These are phyloP conservation scores for Drosophila fungiperda DNA, from an alignment of 2,888 invertebrate species.

Conservation along the genomic window DNA sequence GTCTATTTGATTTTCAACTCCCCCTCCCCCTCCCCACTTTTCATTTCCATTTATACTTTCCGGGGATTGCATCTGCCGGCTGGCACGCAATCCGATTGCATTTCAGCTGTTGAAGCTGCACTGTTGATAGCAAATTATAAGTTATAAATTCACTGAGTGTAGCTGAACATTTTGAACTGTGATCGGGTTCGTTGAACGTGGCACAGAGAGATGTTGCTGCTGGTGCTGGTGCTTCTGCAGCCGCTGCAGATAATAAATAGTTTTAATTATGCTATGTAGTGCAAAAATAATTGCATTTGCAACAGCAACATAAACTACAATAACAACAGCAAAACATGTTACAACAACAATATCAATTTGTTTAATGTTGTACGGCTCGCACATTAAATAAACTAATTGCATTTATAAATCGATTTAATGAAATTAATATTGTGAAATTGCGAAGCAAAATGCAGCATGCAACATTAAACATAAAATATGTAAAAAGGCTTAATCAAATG, in stretches of 20 bases:
- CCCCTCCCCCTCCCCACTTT: background rate
- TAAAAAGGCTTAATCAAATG: conserved; percentile 26
- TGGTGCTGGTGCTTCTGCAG: background rate
- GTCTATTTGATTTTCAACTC: conserved; percentile 11
- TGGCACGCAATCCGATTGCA: conserved; percentile 29
- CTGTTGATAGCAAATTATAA: conserved; percentile 37
- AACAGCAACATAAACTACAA: conserved; percentile 11
- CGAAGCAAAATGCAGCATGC: conserved; percentile 32
- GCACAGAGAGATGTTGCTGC: conserved; percentile 11
- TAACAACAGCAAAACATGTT: background rate
- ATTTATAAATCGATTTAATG: conserved; percentile 72
- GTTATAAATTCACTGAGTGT: conserved; percentile 18
- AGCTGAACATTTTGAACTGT: conserved; percentile 25
- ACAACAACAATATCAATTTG: conserved; percentile 18
- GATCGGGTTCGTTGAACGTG: conserved; percentile 56
- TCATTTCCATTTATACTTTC: background rate
- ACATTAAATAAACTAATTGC: conserved; percentile 66
- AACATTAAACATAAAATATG: conserved; percentile 22
- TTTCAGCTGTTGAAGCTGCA: background rate
- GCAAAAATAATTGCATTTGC: conserved; percentile 44
- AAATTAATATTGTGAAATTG: conserved; percentile 60
- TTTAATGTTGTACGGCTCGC: conserved; percentile 29
- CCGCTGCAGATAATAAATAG: conserved; percentile 61
- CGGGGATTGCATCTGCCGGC: conserved; percentile 12
- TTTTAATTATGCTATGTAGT: conserved; percentile 63